A percentile compares a stretch with the other conserved stretches of the same genome.
These are phyloP conservation scores for Drosophila macrospina DNA, from an alignment of 2,888 invertebrate species.

Conservation along the genomic window DNA sequence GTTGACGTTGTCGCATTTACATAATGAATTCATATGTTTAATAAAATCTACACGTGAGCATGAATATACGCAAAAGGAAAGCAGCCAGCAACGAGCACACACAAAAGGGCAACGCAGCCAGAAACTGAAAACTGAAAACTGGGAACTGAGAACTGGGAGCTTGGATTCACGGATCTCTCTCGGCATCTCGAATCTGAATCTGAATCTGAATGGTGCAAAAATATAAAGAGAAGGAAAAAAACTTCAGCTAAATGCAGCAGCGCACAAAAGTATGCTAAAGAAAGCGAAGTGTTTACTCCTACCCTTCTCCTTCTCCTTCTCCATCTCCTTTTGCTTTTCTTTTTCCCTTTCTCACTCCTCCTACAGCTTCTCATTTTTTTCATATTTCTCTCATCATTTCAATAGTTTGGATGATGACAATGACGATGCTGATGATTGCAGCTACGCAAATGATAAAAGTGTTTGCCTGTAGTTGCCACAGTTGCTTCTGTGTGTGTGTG, in stretches of 20 bases:
- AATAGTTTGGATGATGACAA: conserved; percentile 43
- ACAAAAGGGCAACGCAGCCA: conserved; percentile 43
- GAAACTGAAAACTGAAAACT: not conserved
- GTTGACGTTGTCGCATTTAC: conserved; percentile 63
- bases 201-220: conserved; percentile 32
- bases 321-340: too few relatives aligned
- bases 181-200: conserved; percentile 41
- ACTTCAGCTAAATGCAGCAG: conserved; percentile 32
- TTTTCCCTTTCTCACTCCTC: not conserved
- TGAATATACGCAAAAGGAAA: conserved; percentile 39
- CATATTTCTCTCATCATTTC: conserved; percentile 10
- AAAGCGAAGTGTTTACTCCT: conserved; percentile 17
- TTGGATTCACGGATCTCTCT: conserved; percentile 15
- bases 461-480: conserved; percentile 4
- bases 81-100: conserved; percentile 6
- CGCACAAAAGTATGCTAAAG: conserved; percentile 62
- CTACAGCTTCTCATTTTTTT: too few relatives aligned
- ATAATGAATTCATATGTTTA: conserved; percentile 83
- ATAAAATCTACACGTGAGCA: conserved; percentile 78
- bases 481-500: not conserved
- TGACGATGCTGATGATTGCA: conserved; percentile 48
- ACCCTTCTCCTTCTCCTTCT: not conserved
- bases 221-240: not conserved
- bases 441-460: conserved; percentile 17
- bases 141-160: not conserved